Evolutionary conservation across 2,888 invertebrate species (phyloP).

Genomic region (Diarsia rubi): DNA sequence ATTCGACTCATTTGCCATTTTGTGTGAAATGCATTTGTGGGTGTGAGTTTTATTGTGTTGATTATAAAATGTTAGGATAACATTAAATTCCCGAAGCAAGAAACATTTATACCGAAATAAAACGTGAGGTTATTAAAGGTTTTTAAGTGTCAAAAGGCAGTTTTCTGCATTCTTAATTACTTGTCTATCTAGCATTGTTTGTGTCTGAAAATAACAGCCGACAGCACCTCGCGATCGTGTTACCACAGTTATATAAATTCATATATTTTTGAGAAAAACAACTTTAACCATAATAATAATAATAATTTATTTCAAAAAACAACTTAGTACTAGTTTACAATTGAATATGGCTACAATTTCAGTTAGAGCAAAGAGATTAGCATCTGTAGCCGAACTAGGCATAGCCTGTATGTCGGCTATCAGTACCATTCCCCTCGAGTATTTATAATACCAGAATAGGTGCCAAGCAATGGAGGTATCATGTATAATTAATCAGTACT

Average conservation of each 20-base stretch:
- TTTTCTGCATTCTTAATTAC: neutral
- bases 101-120: conserved; percentile 3
- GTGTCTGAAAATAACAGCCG: neutral
- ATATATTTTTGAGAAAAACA: neutral
- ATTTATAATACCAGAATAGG: no score
- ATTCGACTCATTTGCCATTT: conserved; percentile 4
- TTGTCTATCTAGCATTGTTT: neutral
- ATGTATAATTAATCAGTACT: no score
- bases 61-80: neutral
- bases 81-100: neutral
- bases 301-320: no score
- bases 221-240: neutral
- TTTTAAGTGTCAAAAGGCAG: neutral
- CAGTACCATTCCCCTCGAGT: no score
- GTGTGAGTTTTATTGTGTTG: conserved; percentile 8
- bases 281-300: no score
- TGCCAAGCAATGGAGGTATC: no score
- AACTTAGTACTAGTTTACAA: no score
- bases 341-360: no score
- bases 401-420: no score
- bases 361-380: no score
- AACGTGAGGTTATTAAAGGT: neutral
- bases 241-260: neutral
- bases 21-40: neutral
- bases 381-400: no score